Conservation (phyloP, 2,888 invertebrate genomes). For the Alviniconcha strummeri region DNA sequence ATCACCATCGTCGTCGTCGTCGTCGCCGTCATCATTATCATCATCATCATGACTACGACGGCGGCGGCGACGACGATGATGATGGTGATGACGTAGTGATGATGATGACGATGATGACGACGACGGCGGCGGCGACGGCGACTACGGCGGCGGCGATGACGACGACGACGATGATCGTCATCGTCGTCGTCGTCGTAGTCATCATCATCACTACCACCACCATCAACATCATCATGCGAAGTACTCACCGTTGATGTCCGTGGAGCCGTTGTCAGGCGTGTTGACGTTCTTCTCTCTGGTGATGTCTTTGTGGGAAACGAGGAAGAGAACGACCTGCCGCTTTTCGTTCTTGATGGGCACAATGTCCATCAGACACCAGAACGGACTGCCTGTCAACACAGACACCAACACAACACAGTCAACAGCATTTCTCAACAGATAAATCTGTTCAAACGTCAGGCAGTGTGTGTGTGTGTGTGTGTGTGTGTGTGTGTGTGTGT, state of each 20-base stretch:
- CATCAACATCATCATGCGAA: neutral
- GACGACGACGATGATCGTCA: neutral
- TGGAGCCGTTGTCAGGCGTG: slow-evolving; percentile 27
- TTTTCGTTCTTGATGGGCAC: slow-evolving; percentile 99
- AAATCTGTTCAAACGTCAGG: no score
- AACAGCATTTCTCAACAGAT: no score
- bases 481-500: slow-evolving; percentile 18
- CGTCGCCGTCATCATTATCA: no score
- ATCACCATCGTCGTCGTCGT: no score
- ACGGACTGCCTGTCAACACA: slow-evolving; percentile 85
- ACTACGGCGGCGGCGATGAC: no score
- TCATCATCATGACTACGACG: no score
- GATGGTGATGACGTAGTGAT: neutral
- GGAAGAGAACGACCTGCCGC: slow-evolving; percentile 94
- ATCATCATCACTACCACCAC: neutral
- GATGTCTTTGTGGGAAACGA: slow-evolving; percentile 97
- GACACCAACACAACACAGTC: no score
- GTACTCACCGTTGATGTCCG: slow-evolving; percentile 41
- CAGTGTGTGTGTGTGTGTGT: slow-evolving; percentile 2
- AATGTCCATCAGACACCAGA: slow-evolving; percentile 97
- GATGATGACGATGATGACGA: neutral
- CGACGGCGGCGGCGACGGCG: neutral
- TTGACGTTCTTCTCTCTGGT: slow-evolving; percentile 78
- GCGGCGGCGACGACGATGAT: neutral
- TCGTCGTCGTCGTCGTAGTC: neutral